These are phyloP conservation scores for Pangasianodon hypophthalmus DNA, from an alignment of 2,113 vertebrate species.

Conservation along the genomic window DNA sequence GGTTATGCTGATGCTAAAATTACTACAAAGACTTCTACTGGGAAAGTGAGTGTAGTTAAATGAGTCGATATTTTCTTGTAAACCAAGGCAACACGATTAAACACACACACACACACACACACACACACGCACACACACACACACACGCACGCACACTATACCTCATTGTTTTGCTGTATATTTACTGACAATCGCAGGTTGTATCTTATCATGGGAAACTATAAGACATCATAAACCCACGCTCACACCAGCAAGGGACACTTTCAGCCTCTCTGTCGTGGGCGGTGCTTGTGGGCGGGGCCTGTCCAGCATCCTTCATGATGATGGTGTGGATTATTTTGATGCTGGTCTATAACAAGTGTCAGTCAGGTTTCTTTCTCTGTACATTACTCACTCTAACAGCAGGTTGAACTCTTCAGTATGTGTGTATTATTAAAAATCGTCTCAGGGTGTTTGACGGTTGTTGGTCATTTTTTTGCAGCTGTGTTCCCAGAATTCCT, in stretches of 20 bases:
- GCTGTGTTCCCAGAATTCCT: neutral
- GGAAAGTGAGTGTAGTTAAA: neutral
- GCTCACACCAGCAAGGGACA: neutral
- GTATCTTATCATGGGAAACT: neutral
- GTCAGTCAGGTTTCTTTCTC: neutral
- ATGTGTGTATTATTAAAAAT: neutral
- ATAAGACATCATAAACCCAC: neutral
- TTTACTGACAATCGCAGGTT: neutral
- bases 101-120: neutral
- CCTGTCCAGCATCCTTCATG: neutral
- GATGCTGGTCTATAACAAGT: neutral
- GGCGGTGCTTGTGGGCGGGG: neutral
- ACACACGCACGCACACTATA: constrained; percentile 13
- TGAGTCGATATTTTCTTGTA: neutral
- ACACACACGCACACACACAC: constrained; percentile 34
- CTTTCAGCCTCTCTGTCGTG: neutral
- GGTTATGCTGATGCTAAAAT: neutral
- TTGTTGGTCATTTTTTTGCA: neutral
- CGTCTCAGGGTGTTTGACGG: neutral
- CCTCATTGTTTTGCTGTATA: neutral
- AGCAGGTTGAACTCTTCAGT: neutral
- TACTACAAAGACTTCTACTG: neutral
- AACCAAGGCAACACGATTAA: neutral
- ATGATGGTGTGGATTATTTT: neutral
- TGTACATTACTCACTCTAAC: neutral